A percentile compares a stretch with the other conserved stretches of the same genome.
Evolutionary conservation across 2,888 invertebrate genomes (phyloP).

Genomic region (Nomada ferruginata): DNA sequence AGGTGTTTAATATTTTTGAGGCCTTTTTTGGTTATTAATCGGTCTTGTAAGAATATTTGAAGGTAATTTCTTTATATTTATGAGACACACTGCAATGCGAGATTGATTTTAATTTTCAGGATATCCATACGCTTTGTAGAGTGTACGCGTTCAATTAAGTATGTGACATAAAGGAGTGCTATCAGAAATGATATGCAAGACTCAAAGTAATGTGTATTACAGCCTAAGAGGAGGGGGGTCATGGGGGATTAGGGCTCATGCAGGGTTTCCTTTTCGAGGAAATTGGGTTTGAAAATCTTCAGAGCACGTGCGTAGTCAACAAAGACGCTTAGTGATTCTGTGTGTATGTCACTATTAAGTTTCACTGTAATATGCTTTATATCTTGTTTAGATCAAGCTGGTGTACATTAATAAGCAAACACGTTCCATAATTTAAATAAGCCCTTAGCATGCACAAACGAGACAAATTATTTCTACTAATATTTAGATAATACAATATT

Average conservation of each 20-base stretch:
- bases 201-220: not conserved
- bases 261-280: not conserved
- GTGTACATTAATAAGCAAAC: slow-evolving; percentile 2
- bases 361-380: not conserved
- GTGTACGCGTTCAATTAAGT: not conserved
- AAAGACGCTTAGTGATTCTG: not conserved
- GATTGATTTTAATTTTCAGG: not conserved
- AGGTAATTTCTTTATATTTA: not conserved
- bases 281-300: slow-evolving; percentile 21
- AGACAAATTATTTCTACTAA: no score
- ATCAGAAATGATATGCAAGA: not conserved
- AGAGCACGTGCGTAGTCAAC: not conserved
- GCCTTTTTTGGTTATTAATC: no score
- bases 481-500: no score
- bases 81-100: not conserved
- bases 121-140: not conserved
- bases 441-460: no score
- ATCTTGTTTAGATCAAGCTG: slow-evolving; percentile 19
- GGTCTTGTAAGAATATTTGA: no score
- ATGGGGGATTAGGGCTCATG: not conserved
- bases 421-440: no score
- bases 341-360: slow-evolving; percentile 4
- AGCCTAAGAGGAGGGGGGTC: not conserved
- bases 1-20: no score
- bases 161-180: not conserved